Percentiles rank a stretch among this genome's conserved stretches.
Evolutionary conservation across 2,113 vertebrate genomes (phyloP).

Genomic region (Trichechus manatus): DNA sequence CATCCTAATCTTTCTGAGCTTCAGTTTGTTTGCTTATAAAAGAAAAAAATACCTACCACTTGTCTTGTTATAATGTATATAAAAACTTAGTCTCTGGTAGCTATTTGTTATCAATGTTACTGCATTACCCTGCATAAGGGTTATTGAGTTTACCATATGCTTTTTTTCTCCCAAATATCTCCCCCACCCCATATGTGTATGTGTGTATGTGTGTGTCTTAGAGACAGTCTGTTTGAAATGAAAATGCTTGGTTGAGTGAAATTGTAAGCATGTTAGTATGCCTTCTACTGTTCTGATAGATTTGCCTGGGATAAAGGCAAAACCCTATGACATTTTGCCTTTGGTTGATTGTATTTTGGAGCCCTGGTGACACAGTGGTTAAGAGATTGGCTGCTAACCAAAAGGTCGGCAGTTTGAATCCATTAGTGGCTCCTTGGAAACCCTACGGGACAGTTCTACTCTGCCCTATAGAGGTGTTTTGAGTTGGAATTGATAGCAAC

Average conservation of each 20-base stretch:
- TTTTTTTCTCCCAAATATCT: background rate
- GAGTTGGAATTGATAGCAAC: too few species aligned
- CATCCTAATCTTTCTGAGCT: background rate
- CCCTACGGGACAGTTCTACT: too few species aligned
- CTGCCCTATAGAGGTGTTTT: too few species aligned
- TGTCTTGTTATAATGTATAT: background rate
- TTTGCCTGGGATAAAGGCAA: background rate
- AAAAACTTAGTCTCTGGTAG: background rate
- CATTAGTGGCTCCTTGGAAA: too few species aligned
- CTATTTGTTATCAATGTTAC: background rate
- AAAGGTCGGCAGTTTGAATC: too few species aligned
- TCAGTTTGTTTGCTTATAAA: background rate
- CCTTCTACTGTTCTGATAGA: background rate
- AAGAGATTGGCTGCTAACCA: too few species aligned
- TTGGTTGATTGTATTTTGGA: too few species aligned
- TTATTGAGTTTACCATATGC: background rate
- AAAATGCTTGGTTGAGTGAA: background rate
- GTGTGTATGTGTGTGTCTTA: background rate
- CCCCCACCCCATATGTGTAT: background rate
- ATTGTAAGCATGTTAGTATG: background rate
- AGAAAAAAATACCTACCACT: background rate
- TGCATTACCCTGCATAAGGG: background rate
- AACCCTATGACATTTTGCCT: background rate
- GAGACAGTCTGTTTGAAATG: background rate
- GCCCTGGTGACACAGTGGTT: too few species aligned